Conservation (phyloP, 2,797 vertebrate genomes). For the Hoplostethus atlanticus region DNA sequence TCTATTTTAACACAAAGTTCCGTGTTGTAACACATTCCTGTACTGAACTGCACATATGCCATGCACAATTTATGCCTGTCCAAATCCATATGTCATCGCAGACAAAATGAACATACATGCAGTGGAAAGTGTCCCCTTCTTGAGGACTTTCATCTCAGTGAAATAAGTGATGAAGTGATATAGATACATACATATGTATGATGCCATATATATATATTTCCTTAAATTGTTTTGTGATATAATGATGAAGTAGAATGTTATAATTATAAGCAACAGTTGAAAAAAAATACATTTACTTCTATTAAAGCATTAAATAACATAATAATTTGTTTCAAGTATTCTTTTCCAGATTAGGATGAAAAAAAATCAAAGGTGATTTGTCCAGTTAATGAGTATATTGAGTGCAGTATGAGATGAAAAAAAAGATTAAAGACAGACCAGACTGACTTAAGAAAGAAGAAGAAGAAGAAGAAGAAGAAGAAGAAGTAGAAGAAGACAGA, state of each 20-base stretch:
- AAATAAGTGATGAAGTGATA: conserved; percentile 7
- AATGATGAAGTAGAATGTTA: neutral
- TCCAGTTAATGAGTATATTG: no score
- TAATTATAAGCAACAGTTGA: neutral
- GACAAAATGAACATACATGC: conserved; percentile 16
- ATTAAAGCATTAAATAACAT: no score
- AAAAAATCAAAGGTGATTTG: no score
- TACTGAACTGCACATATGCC: conserved; percentile 7
- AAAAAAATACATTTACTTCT: neutral
- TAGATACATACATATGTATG: no score
- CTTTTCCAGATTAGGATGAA: no score
- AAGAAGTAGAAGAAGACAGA: conserved; percentile 21
- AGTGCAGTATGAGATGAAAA: no score
- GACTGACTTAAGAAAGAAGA: neutral
- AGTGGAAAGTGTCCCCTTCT: conserved; percentile 36
- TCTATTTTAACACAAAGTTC: neutral
- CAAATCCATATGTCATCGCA: conserved; percentile 28
- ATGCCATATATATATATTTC: no score
- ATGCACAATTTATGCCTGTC: conserved; percentile 6
- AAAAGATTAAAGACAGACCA: neutral
- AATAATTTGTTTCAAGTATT: no score
- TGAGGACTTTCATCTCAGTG: conserved; percentile 40
- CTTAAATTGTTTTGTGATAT: no score
- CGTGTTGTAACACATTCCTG: neutral
- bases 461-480: neutral